Percentiles rank a stretch among this genome's conserved stretches.
These are phyloP conservation scores for Atrina japonica DNA, from an alignment of 2,888 invertebrate species.

Conservation along the genomic window DNA sequence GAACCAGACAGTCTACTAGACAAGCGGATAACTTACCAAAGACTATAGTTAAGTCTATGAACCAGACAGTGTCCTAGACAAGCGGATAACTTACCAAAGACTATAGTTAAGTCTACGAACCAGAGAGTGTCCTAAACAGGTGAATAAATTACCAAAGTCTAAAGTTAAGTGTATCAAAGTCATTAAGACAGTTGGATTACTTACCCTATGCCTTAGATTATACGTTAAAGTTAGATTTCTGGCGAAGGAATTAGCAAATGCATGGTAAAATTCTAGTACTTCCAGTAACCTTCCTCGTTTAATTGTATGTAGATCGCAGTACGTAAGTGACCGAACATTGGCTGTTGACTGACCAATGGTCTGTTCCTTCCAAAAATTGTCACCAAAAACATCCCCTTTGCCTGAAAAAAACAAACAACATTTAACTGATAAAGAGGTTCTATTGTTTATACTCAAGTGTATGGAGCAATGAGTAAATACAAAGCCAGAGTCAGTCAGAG, in stretches of 20 bases:
- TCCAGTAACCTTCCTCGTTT: constrained; percentile 95
- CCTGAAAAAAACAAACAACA: constrained; percentile 83
- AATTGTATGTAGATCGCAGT: constrained; percentile 99
- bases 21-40: too few relatives aligned
- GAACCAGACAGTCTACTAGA: too few relatives aligned
- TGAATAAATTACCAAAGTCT: too few relatives aligned
- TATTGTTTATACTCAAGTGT: not conserved
- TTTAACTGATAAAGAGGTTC: not conserved
- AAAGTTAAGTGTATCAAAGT: too few relatives aligned
- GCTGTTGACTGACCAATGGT: constrained; percentile 99
- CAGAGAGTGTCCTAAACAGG: too few relatives aligned
- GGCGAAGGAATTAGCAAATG: constrained; percentile 99
- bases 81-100: too few relatives aligned
- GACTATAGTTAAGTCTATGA: too few relatives aligned
- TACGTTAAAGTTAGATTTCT: constrained; percentile 98
- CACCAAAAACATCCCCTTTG: constrained; percentile 99
- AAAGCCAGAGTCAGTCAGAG: too few relatives aligned
- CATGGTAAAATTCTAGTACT: constrained; percentile 97
- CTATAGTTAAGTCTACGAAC: too few relatives aligned
- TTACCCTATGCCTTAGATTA: constrained; percentile 97
- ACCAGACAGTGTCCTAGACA: too few relatives aligned
- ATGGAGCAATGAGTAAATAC: not conserved
- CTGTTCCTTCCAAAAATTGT: constrained; percentile 97
- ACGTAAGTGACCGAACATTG: constrained; percentile 98
- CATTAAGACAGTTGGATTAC: too few relatives aligned